Evolutionary conservation across 2,113 vertebrate species (phyloP).

Genomic region (Tragulus kanchil): DNA sequence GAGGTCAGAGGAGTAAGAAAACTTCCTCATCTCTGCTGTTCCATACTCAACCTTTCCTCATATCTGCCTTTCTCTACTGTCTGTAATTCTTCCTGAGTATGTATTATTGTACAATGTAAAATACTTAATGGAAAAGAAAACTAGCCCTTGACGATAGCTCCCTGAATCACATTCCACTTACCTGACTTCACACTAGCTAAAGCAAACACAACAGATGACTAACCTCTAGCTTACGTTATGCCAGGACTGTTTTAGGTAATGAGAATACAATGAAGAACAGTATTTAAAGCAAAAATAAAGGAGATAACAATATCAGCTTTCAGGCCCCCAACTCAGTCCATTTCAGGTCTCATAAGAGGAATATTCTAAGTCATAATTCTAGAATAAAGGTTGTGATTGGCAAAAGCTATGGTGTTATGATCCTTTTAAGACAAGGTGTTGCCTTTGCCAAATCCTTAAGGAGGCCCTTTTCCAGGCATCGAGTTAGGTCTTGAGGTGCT

Average conservation of each 20-base stretch:
- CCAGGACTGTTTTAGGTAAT: background rate
- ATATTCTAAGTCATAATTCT: background rate
- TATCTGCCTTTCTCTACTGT: background rate
- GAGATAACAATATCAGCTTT: background rate
- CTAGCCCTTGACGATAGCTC: background rate
- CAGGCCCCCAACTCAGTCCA: background rate
- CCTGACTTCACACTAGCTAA: background rate
- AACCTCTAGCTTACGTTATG: background rate
- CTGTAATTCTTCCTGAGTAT: background rate
- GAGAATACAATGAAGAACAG: background rate
- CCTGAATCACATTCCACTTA: background rate
- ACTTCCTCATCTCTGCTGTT: background rate
- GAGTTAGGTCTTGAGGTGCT: background rate
- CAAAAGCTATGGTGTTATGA: background rate
- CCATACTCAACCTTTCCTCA: background rate
- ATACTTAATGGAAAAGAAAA: constrained; percentile 7
- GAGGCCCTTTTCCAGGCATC: background rate
- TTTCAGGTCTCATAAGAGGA: background rate
- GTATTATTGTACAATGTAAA: constrained; percentile 3
- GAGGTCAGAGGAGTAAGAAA: background rate
- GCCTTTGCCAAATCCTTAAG: background rate
- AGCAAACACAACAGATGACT: background rate
- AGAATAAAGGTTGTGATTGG: background rate
- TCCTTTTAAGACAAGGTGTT: background rate
- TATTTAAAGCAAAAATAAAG: background rate